phyloP scores from a whole-genome alignment of 2,888 invertebrate species.

The Ametastegia equiseti region DNA sequence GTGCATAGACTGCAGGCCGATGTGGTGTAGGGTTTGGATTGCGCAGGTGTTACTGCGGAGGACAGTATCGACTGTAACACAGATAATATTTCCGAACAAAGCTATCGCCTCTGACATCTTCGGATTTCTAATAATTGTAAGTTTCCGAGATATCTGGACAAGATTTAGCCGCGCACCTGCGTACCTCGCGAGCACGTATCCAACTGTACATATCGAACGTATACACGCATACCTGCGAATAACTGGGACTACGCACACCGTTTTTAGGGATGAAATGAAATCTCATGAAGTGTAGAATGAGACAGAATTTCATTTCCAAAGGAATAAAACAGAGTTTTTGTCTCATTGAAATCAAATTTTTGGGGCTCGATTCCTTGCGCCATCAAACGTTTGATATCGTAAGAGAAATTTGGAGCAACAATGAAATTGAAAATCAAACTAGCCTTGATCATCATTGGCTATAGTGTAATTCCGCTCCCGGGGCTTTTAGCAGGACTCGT shows the following conservation, averaged over 20 bases:
- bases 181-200: not conserved
- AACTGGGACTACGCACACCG: too few relatives aligned
- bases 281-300: too few relatives aligned
- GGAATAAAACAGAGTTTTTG: too few relatives aligned
- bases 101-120: constrained; percentile 28
- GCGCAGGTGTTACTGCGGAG: constrained; percentile 28
- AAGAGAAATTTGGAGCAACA: not conserved
- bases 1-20: too few relatives aligned
- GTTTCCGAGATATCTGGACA: not conserved
- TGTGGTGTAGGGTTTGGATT: not conserved
- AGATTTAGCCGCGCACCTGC: constrained; percentile 18
- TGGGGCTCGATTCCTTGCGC: too few relatives aligned
- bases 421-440: not conserved
- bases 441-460: not conserved
- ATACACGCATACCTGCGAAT: not conserved
- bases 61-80: not conserved
- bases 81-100: constrained; percentile 23
- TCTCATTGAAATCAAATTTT: too few relatives aligned
- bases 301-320: too few relatives aligned
- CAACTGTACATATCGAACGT: not conserved
- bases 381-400: too few relatives aligned
- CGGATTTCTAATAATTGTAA: constrained; percentile 25
- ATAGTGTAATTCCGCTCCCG: not conserved
- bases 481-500: not conserved
- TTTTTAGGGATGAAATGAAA: too few relatives aligned